Conservation (phyloP, 2,797 vertebrate species). For the Perodicticus potto region DNA sequence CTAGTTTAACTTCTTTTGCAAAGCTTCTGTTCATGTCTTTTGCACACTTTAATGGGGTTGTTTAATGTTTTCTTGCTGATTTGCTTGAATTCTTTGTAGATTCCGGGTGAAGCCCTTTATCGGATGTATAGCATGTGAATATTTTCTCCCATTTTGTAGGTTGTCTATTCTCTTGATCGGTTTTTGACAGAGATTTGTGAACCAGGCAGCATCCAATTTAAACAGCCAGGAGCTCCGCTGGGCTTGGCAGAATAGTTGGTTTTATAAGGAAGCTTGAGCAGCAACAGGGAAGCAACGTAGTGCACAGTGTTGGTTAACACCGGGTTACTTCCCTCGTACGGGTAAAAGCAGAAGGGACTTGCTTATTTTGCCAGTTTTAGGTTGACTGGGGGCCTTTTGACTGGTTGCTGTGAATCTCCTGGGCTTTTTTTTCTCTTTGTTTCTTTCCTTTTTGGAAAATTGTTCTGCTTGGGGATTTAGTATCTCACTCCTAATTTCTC, state of each 20-base stretch:
- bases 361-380: neutral
- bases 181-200: neutral
- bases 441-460: neutral
- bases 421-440: neutral
- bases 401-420: neutral
- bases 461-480: neutral
- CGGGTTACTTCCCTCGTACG: neutral
- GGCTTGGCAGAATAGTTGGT: neutral
- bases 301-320: neutral
- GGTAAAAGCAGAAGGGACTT: neutral
- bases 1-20: too few relatives aligned
- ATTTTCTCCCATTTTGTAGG: too few relatives aligned
- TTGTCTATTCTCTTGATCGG: too few relatives aligned
- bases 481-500: neutral
- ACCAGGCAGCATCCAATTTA: neutral
- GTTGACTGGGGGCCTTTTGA: neutral
- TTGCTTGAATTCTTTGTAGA: too few relatives aligned
- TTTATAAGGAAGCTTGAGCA: neutral
- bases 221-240: neutral
- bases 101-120: too few relatives aligned
- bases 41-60: too few relatives aligned
- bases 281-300: neutral
- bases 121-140: too few relatives aligned
- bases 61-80: too few relatives aligned
- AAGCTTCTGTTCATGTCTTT: too few relatives aligned